phyloP scores from a whole-genome alignment of 2,888 invertebrate species.

The Synergus japonicus region DNA sequence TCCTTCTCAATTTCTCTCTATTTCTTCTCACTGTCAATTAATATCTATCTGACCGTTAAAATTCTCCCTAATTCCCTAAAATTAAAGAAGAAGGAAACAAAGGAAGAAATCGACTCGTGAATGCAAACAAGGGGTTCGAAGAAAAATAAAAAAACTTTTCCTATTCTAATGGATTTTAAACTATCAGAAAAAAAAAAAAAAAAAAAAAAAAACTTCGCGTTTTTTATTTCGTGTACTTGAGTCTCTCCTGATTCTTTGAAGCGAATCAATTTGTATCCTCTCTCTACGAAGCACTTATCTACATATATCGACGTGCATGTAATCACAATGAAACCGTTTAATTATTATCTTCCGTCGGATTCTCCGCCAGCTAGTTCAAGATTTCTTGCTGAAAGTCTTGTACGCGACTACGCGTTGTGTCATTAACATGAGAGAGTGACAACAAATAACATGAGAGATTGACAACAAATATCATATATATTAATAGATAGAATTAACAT shows the following conservation, averaged over 20 bases:
- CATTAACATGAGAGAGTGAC: constrained; percentile 28
- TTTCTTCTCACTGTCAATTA: not conserved
- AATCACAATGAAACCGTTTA: constrained; percentile 31
- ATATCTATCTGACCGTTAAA: not conserved
- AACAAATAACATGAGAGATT: not conserved
- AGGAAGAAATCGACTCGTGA: constrained; percentile 33
- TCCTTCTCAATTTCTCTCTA: not conserved
- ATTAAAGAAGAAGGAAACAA: constrained; percentile 20
- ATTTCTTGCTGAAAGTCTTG: constrained; percentile 22
- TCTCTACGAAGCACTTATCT: constrained; percentile 32
- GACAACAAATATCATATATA: not conserved
- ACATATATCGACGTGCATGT: constrained; percentile 25
- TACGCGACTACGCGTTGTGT: constrained; percentile 19
- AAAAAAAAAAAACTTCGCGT: not conserved
- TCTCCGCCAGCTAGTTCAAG: not conserved
- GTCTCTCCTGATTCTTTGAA: constrained; percentile 34
- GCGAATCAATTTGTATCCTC: constrained; percentile 32
- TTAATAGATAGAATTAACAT: no score
- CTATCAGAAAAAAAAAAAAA: constrained; percentile 2
- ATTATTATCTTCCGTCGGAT: constrained; percentile 37
- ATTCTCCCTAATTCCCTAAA: constrained; percentile 1
- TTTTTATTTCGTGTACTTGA: constrained; percentile 14
- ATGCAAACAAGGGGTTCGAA: not conserved
- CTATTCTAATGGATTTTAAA: constrained; percentile 6
- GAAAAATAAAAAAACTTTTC: not conserved